Evolutionary conservation across 1,140 invertebrate genomes (phyloP), one percentile per base, ranked within the genome.

Genomic region (Saccostrea glomerata): DNA sequence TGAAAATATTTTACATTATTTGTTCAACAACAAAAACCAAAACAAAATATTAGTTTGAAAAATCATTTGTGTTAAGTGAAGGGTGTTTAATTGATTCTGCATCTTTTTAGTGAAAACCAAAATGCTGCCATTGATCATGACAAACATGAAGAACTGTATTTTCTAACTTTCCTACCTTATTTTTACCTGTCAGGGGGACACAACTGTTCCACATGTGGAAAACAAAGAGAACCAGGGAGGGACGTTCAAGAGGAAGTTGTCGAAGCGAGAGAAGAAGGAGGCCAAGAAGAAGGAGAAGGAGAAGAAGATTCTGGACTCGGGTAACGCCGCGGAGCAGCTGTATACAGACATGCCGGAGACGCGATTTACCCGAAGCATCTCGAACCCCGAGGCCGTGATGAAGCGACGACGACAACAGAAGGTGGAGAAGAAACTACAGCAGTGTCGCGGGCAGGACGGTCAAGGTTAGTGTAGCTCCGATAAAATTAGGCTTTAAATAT

Each of bases 331-430:
- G 4, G 92, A 94, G 66, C 92, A 94, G 70, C 91, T 95, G 66
- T 95, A 95, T 90, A 92, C 91, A 63, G 98, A 99, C 96, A 95
- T 99, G 89, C 99, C 99, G 30, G 98, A 99, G 96, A 99, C 98
- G 47, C 94, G 92, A 77, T 99, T 99, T 95, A 99, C 98, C 23
- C 96, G 99, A 90, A 99, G 98, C 90, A 99, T 99, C 94, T 99
- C 98, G 84, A 99, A 99, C 96, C 99, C 99, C 13, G 99, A 99
- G 96, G 98, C 98, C 86, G 99, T 99, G 86, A 99, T 99, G 99
- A 96, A 98, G 89, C 96, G 99, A 58, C 96, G 98, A 87, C 95
- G 99, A n/a, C 98, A 99, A 93, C 98, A 99, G 94, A 99, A 99
- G 94, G 96, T 99, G 82, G 99, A 99, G 95, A 97, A 98, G 92